phyloP scores from a whole-genome alignment of 2,888 invertebrate genomes.

The Melieria picta region DNA sequence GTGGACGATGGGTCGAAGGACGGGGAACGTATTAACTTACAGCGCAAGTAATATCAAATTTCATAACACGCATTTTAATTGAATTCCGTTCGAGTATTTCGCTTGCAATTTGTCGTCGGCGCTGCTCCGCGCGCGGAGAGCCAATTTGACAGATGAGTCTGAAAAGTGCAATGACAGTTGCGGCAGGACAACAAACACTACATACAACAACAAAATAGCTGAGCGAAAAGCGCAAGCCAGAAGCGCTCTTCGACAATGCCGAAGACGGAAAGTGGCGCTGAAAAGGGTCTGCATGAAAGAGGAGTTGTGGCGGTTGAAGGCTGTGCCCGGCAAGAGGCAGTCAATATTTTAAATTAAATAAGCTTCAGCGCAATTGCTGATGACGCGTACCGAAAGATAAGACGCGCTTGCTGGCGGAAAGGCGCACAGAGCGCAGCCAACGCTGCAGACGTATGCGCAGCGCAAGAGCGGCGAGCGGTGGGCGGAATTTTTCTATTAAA shows the following conservation, averaged over 20 bases:
- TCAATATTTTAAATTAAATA: slow-evolving; percentile 40
- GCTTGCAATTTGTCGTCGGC: neutral
- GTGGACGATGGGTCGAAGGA: no score
- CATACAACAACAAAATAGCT: neutral
- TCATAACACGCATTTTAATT: slow-evolving; percentile 31
- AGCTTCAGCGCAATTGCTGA: neutral
- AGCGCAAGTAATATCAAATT: slow-evolving; percentile 24
- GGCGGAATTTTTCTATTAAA: slow-evolving; percentile 25
- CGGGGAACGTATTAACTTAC: no score
- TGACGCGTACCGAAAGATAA: neutral
- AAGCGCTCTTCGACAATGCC: neutral
- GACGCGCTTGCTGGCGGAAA: neutral
- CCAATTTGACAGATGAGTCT: slow-evolving; percentile 26
- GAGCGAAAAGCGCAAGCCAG: slow-evolving; percentile 9
- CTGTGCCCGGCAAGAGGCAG: neutral
- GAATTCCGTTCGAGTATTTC: slow-evolving; percentile 16
- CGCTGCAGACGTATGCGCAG: neutral
- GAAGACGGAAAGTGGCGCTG: neutral
- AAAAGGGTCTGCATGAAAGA: neutral
- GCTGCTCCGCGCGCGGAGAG: slow-evolving; percentile 11
- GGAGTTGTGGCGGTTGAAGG: neutral
- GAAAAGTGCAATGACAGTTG: slow-evolving; percentile 8
- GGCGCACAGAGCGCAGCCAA: neutral
- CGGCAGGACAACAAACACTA: neutral
- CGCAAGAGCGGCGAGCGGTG: neutral